Percentiles rank a stretch among this genome's conserved stretches.
Conservation (phyloP, 2,113 vertebrate species). For the Tetrax tetrax region DNA sequence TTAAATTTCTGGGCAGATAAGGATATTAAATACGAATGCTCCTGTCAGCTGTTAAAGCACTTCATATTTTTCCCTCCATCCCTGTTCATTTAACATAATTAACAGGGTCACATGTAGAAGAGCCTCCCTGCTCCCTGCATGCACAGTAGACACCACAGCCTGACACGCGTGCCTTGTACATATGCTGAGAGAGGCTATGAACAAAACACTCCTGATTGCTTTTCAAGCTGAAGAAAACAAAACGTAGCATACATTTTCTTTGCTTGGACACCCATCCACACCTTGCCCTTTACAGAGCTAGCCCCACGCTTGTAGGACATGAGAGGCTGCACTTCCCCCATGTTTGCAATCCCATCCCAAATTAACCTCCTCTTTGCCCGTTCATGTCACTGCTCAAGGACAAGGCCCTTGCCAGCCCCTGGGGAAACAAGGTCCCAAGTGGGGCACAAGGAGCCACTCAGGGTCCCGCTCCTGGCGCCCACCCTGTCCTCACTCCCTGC, state of each 20-base stretch:
- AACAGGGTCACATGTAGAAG: not conserved
- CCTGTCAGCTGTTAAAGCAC: not conserved
- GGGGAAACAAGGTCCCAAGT: not conserved
- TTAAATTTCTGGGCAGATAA: not conserved
- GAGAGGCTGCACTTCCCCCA: not conserved
- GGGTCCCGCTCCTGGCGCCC: accelerated
- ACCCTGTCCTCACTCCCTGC: not conserved
- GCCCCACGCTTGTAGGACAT: accelerated
- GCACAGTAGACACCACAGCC: not conserved
- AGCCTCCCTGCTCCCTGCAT: accelerated
- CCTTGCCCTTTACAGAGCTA: not conserved
- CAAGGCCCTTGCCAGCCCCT: not conserved
- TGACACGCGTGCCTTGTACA: too few species aligned
- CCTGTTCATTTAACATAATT: not conserved
- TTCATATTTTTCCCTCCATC: not conserved
- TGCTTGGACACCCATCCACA: not conserved
- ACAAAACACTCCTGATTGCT: not conserved
- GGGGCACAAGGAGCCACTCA: not conserved
- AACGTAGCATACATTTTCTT: accelerated
- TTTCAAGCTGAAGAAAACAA: not conserved
- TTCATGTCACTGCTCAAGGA: not conserved
- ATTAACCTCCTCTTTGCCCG: not conserved
- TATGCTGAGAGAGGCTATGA: not conserved
- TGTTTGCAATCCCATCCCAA: not conserved
- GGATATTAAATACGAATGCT: not conserved